Conservation (phyloP, 2,888 invertebrate species). For the Metallyticus violacea region DNA sequence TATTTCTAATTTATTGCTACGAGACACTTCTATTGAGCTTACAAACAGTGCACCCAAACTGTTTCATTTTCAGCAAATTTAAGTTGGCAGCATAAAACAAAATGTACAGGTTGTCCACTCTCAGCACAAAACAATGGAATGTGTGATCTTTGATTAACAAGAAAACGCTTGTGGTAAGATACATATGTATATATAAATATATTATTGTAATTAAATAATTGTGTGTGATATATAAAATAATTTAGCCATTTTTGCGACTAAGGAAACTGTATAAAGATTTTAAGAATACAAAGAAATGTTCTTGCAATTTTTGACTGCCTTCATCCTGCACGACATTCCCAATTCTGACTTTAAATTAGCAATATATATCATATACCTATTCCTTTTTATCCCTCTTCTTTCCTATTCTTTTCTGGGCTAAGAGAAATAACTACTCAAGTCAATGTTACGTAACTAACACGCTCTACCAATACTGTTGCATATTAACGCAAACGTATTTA, state of each 20-base stretch:
- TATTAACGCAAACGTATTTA: too few species aligned
- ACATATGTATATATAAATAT: background rate
- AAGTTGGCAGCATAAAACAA: too few species aligned
- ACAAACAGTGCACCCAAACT: background rate
- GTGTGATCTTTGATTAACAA: constrained; percentile 4
- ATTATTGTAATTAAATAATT: constrained; percentile 15
- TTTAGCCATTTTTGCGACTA: background rate
- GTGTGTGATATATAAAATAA: constrained; percentile 15
- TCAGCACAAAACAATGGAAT: background rate
- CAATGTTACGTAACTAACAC: background rate
- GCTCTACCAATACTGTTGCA: background rate
- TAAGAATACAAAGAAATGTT: background rate
- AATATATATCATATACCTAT: too few species aligned
- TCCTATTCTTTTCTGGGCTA: background rate
- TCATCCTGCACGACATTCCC: background rate
- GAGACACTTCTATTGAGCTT: background rate
- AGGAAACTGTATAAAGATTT: constrained; percentile 13
- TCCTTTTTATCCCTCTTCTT: background rate
- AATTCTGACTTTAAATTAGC: too few species aligned
- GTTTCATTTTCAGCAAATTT: background rate
- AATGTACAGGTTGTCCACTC: background rate
- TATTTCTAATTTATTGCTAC: background rate
- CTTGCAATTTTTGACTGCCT: background rate
- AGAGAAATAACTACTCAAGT: background rate
- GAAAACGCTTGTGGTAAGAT: constrained; percentile 9